phyloP scores from a whole-genome alignment of 2,888 invertebrate species.

The Drosophila paucipuncta region DNA sequence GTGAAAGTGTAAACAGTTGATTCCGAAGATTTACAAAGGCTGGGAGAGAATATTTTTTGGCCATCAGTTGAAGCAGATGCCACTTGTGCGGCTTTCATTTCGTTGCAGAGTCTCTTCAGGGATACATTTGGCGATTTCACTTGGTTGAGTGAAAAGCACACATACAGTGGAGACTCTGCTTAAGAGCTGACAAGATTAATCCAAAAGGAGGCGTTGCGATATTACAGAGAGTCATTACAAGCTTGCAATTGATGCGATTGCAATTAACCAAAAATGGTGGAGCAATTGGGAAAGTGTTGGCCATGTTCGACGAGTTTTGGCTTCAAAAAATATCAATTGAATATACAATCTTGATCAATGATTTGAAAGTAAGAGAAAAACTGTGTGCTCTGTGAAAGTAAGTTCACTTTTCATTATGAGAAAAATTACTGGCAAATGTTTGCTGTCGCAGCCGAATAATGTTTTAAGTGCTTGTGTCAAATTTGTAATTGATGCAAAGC shows the following conservation, averaged over 20 bases:
- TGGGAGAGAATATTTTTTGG: constrained; percentile 58
- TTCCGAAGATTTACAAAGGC: constrained; percentile 43
- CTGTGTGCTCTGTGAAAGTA: constrained; percentile 59
- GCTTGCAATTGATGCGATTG: constrained; percentile 26
- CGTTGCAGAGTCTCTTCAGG: constrained; percentile 49
- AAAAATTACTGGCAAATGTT: constrained; percentile 30
- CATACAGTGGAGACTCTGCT: not conserved
- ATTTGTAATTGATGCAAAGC: constrained; percentile 71
- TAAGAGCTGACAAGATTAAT: constrained; percentile 24
- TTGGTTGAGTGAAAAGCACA: constrained; percentile 48
- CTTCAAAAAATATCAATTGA: constrained; percentile 51
- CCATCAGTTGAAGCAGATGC: constrained; percentile 8
- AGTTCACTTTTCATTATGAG: constrained; percentile 68
- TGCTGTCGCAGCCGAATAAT: constrained; percentile 31
- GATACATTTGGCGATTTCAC: constrained; percentile 67
- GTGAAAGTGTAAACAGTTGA: constrained; percentile 59
- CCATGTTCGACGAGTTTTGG: constrained; percentile 32
- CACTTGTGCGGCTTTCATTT: constrained; percentile 71
- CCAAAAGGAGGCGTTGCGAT: constrained; percentile 3
- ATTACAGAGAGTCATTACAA: constrained; percentile 28
- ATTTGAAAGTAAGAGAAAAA: constrained; percentile 69
- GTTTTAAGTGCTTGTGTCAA: constrained; percentile 70
- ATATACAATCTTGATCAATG: constrained; percentile 71
- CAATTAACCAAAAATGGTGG: constrained; percentile 70
- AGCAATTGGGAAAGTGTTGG: constrained; percentile 70